Evolutionary conservation across 2,888 invertebrate species (phyloP).

Genomic region (Chouioia cunea): DNA sequence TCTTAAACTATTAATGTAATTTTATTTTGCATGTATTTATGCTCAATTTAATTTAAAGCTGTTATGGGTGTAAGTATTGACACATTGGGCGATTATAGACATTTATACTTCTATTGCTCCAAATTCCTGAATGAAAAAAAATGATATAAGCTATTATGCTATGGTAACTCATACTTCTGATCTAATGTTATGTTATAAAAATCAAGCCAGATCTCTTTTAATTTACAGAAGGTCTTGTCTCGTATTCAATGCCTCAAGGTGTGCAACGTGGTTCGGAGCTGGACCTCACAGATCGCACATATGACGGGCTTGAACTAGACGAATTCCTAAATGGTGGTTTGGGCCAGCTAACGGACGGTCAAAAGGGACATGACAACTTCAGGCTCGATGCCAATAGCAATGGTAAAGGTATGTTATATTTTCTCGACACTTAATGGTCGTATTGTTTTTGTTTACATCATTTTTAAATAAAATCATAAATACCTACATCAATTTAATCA

Average conservation of each 20-base stretch:
- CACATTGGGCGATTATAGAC: no score
- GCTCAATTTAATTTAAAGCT: no score
- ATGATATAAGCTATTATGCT: no score
- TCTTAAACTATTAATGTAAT: no score
- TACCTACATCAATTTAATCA: no score
- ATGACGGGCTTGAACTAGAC: conserved; percentile 79
- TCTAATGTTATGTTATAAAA: no score
- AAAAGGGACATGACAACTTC: conserved; percentile 82
- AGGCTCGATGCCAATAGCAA: conserved; percentile 75
- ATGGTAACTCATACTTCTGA: no score
- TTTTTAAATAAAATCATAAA: background rate
- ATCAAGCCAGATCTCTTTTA: no score
- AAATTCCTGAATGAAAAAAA: no score
- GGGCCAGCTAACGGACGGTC: conserved; percentile 84
- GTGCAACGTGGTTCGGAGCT: conserved; percentile 79
- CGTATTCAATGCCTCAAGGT: conserved; percentile 85
- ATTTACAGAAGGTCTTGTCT: conserved; percentile 80
- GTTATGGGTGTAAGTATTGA: no score
- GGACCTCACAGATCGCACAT: conserved; percentile 83
- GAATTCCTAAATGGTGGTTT: conserved; percentile 78
- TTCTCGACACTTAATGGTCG: background rate
- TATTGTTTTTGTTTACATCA: background rate
- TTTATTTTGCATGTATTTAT: no score
- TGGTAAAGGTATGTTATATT: conserved; percentile 74
- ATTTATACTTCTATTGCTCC: no score